Evolutionary conservation across 2,113 vertebrate species (phyloP).

Genomic region (Ophiodon elongatus): DNA sequence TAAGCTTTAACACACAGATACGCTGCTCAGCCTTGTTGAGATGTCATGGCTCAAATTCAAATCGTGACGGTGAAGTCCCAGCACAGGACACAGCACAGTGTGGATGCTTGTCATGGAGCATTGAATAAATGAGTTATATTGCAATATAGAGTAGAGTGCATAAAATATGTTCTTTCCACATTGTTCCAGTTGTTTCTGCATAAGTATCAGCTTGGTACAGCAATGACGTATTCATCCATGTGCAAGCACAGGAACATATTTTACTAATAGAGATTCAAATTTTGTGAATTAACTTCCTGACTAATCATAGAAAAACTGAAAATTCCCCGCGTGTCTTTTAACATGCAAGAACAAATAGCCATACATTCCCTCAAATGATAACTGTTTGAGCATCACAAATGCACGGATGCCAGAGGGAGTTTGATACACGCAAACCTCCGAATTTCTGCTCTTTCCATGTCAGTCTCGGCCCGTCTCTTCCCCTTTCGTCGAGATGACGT

Average conservation of each 20-base stretch:
- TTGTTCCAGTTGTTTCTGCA: constrained; percentile 4
- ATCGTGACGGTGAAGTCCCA: constrained; percentile 11
- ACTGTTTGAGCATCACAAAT: neutral
- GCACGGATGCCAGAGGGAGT: neutral
- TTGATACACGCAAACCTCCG: neutral
- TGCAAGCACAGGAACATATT: neutral
- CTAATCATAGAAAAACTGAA: neutral
- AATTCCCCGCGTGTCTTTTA: neutral
- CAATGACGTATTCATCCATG: neutral
- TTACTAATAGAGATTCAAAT: neutral
- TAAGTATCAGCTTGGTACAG: neutral
- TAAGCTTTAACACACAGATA: neutral
- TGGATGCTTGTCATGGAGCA: neutral
- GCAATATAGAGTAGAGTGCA: neutral
- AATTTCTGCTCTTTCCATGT: neutral
- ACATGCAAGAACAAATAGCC: neutral
- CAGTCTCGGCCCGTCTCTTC: constrained; percentile 4
- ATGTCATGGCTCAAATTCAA: neutral
- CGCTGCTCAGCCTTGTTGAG: neutral
- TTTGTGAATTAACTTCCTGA: neutral
- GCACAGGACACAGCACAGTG: neutral
- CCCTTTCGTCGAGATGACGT: constrained; percentile 15
- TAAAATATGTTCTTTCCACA: neutral
- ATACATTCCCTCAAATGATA: neutral
- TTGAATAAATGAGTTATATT: neutral